These are phyloP conservation scores for Pemphredon lugubris DNA, from an alignment of 2,888 invertebrate species.

Conservation along the genomic window DNA sequence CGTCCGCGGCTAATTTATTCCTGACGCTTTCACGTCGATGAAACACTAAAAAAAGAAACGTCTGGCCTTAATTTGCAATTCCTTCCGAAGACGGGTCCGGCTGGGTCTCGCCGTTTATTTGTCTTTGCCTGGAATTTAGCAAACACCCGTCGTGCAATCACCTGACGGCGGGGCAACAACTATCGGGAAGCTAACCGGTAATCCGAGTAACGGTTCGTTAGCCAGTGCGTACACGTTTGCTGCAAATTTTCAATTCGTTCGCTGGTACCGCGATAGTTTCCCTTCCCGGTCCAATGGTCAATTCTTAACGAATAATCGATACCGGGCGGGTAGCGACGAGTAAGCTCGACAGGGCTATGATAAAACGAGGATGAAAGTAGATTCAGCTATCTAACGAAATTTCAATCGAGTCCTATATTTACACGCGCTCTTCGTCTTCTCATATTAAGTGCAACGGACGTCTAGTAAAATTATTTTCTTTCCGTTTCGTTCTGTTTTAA, in stretches of 20 bases:
- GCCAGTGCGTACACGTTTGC: background rate
- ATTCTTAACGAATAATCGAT: too few relatives aligned
- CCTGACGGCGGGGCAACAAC: background rate
- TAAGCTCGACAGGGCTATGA: too few relatives aligned
- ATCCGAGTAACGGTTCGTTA: slow-evolving; percentile 16
- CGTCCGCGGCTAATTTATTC: background rate
- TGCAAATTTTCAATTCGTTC: background rate
- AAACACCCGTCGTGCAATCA: slow-evolving; percentile 3
- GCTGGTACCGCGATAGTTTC: background rate
- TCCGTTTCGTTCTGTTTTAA: too few relatives aligned
- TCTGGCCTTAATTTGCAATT: background rate
- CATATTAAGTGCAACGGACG: too few relatives aligned
- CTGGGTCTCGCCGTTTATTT: background rate
- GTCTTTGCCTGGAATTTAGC: background rate
- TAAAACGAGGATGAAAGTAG: too few relatives aligned
- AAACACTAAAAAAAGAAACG: background rate
- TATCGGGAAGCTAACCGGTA: slow-evolving; percentile 1
- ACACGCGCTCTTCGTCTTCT: too few relatives aligned
- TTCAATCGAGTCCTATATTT: too few relatives aligned
- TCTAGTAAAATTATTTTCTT: too few relatives aligned
- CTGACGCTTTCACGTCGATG: background rate
- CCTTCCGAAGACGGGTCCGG: background rate
- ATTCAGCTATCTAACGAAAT: too few relatives aligned
- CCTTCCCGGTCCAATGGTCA: background rate
- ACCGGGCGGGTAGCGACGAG: background rate